Base-by-base conservation (phyloP, 2,888 invertebrate species). In the Charanyca ferruginea region DNA sequence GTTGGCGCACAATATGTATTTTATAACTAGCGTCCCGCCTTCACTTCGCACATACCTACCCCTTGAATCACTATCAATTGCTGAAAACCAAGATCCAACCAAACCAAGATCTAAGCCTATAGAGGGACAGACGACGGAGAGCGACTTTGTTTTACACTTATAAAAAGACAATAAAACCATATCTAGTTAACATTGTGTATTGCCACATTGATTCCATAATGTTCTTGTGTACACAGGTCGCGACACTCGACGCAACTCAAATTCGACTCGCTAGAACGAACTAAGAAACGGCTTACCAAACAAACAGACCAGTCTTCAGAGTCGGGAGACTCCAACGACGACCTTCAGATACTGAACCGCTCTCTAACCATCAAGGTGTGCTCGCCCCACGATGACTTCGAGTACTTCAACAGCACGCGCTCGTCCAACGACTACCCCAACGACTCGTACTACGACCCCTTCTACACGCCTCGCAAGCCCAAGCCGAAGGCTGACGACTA, bases 371-470 rank as follows among this genome's bases (percentile, higher is more conserved):
- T 96, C 53, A 96, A 96, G 83, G 95, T 96, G 64, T 91, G 94
- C 67, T 80, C 96, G n/a, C 96, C 96, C 38, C 94, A 94, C 53
- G 96, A 96, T 89, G 96, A 96, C 84, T 96, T 97, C 84, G 96
- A 96, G 66, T 97, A 97, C 83, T 97, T 96, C 85, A 96, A 96
- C 54, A 95, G 91, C 2, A 68, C 87, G 0, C 88, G 92, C 1
- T 91, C 94, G 9, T 89, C 93, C 61, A 91, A 89, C 55, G 90
- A 90, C 2, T 88, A 90, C 60, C 84, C 92, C 0, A 91, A 93
- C 54, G 93, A 95, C n/a, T 83, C 91, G 0, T 85, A 91, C 13
- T 92, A 91, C 83, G 93, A 93, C 20, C 88, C 91, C 0, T 89
- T 85, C 64, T 87, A 90, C 58, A 81, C 91, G 0, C 91, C 93